phyloP scores from a whole-genome alignment of 2,797 vertebrate genomes.

The Poecilia wingei region DNA sequence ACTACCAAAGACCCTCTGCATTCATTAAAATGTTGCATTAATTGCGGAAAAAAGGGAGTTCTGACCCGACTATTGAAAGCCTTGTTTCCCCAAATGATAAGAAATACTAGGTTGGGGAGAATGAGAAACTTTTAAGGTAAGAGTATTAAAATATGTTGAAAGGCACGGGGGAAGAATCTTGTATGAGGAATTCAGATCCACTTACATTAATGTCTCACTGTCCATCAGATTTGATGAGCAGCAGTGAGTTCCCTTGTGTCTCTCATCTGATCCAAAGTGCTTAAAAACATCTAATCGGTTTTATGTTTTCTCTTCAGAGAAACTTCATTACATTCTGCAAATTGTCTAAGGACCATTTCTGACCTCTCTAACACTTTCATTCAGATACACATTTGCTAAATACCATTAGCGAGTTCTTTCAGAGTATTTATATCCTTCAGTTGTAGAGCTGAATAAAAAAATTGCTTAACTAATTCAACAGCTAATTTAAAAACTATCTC shows the following conservation, averaged over 20 bases:
- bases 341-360: not conserved
- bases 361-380: not conserved
- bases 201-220: not conserved
- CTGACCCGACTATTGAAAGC: not conserved
- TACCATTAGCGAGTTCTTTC: not conserved
- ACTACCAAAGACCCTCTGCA: slow-evolving; percentile 1
- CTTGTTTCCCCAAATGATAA: not conserved
- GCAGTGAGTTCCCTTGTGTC: not conserved
- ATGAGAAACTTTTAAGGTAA: not conserved
- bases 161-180: not conserved
- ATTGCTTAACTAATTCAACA: not conserved
- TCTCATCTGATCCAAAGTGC: not conserved
- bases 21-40: slow-evolving; percentile 3
- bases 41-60: not conserved
- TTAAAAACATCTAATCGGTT: not conserved
- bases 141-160: not conserved
- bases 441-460: not conserved
- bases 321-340: not conserved
- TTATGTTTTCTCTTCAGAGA: not conserved
- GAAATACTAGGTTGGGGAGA: not conserved
- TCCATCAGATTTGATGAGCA: not conserved
- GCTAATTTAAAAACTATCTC: not conserved
- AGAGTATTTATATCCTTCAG: not conserved
- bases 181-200: not conserved
- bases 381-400: not conserved